Evolutionary conservation across 2,888 invertebrate species (phyloP).

Genomic region (Baccha elongata): DNA sequence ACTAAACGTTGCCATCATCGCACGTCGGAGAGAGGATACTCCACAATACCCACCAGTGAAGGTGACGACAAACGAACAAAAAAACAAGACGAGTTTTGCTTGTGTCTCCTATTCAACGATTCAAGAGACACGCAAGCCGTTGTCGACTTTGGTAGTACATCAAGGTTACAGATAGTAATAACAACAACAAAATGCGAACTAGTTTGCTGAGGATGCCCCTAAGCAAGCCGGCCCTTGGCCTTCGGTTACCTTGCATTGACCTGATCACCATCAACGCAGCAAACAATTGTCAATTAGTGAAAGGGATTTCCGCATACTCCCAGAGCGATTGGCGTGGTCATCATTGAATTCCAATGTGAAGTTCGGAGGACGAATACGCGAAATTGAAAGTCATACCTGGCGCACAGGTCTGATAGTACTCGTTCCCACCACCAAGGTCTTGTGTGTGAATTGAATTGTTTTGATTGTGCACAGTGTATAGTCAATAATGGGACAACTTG

Average conservation of each 20-base stretch:
- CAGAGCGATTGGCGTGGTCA: constrained; percentile 6
- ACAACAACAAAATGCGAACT: constrained; percentile 41
- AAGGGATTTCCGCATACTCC: constrained; percentile 76
- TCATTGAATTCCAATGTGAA: constrained; percentile 39
- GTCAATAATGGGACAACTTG: constrained; percentile 48
- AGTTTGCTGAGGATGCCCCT: constrained; percentile 50
- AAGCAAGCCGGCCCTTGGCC: constrained; percentile 80
- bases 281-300: constrained; percentile 75
- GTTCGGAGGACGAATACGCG: constrained; percentile 62
- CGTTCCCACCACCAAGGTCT: constrained; percentile 56
- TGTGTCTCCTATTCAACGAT: constrained; percentile 10
- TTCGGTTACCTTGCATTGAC: constrained; percentile 81
- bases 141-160: constrained; percentile 26
- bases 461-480: constrained; percentile 38
- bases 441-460: constrained; percentile 50
- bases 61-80: constrained; percentile 61
- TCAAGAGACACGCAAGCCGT: constrained; percentile 7
- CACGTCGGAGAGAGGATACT: constrained; percentile 1
- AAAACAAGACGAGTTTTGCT: constrained; percentile 46
- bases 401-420: constrained; percentile 32
- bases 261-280: constrained; percentile 33
- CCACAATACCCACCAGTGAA: constrained; percentile 12
- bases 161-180: constrained; percentile 49
- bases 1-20: constrained; percentile 15
- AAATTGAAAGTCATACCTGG: constrained; percentile 64